Evolutionary conservation across 2,113 vertebrate species (phyloP).

Genomic region (Chroicocephalus ridibundus): DNA sequence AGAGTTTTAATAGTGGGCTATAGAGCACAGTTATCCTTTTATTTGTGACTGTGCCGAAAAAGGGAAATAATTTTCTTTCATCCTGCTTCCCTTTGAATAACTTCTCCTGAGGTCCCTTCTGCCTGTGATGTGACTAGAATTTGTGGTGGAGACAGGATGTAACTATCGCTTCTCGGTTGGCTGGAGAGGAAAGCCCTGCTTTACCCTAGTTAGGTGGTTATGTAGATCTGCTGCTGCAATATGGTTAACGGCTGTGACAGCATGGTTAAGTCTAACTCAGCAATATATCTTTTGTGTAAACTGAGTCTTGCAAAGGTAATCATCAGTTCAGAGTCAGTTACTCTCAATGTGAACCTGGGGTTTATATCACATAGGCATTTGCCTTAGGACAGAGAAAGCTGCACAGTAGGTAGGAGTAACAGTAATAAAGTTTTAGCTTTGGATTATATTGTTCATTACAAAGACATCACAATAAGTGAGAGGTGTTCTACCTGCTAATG

Average conservation of each 20-base stretch:
- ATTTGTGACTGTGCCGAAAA: not conserved
- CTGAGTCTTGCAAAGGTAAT: not conserved
- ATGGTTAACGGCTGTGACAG: not conserved
- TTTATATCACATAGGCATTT: not conserved
- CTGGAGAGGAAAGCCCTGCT: not conserved
- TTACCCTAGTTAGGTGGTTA: not conserved
- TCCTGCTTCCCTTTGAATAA: not conserved
- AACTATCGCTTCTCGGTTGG: accelerated
- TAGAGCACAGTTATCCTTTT: not conserved
- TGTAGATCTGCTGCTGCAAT: not conserved
- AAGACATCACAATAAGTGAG: not conserved
- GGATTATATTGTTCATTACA: not conserved
- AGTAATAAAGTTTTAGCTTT: not conserved
- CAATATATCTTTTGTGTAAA: not conserved
- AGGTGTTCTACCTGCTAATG: not conserved
- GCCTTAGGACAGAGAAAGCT: not conserved
- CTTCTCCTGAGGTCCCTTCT: not conserved
- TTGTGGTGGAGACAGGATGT: not conserved
- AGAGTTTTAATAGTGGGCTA: not conserved
- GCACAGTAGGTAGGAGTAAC: not conserved
- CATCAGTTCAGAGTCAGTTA: accelerated
- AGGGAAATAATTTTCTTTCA: not conserved
- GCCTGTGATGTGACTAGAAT: not conserved
- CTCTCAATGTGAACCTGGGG: not conserved
- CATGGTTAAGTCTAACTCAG: not conserved